These are phyloP conservation scores for Microcebus lehilahytsara DNA, from an alignment of 2,113 vertebrate genomes.

Conservation along the genomic window DNA sequence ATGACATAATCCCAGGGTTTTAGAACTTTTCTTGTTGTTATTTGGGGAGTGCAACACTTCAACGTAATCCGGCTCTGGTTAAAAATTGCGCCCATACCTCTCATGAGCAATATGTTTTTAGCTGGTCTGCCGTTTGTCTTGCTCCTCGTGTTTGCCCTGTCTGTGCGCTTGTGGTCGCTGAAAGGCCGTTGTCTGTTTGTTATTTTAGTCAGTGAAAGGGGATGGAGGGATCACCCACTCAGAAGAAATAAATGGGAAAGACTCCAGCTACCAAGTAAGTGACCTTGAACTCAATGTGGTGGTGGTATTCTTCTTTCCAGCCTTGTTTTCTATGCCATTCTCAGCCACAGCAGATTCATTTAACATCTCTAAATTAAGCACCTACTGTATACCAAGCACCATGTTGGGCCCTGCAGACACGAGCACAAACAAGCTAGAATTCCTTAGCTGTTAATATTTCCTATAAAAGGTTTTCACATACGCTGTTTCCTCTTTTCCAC, in stretches of 20 bases:
- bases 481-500: background rate
- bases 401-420: background rate
- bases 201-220: conserved; percentile 85
- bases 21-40: background rate
- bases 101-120: rapidly evolving
- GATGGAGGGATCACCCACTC: conserved; percentile 68
- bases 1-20: background rate
- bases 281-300: conserved; percentile 59
- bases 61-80: background rate
- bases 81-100: rapidly evolving
- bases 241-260: conserved; percentile 75
- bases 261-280: conserved; percentile 83
- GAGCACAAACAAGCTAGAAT: rapidly evolving
- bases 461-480: rapidly evolving
- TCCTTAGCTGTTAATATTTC: background rate
- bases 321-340: background rate
- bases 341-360: background rate
- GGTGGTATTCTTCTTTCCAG: conserved; percentile 56
- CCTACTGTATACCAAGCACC: background rate
- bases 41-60: background rate
- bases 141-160: background rate
- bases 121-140: background rate
- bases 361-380: rapidly evolving
- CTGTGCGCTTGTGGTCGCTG: background rate
- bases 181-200: conserved; percentile 77